Evolutionary conservation across 2,888 invertebrate genomes (phyloP), one percentile per base, ranked within the genome.

Genomic region (Ectemnius lituratus): DNA sequence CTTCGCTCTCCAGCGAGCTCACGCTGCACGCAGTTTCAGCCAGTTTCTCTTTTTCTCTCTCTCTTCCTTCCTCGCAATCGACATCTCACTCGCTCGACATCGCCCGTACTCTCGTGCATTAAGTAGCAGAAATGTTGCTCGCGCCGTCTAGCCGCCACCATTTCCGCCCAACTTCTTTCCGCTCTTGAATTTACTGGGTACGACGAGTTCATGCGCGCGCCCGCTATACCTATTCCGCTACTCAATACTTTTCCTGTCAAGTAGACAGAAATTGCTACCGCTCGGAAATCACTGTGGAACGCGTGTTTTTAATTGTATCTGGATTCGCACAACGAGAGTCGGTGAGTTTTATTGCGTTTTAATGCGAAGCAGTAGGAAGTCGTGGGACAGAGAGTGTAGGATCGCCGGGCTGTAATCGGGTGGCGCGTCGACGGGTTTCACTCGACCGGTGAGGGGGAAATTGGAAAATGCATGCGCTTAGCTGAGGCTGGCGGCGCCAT

Each of bases 401-500:
- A 52, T 52, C 52, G 16, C 16, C 37, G 8, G 4, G 16, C 16
- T 52, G 52, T 16, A 52, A 52, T 52, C 52, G 37, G 49, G 18
- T 18, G 20, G 64, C 70, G 37, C 63, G 67, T 62, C 49, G 56
- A 47, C 63, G 37, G 11, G 47, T 56, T 28, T 59, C 62, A 47
- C 64, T 52, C 27, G 27, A n/a, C 2, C 14, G 6, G 23, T 11
- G 23, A 47, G 20, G 13, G 49, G 69, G 67, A 67, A 67, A 67
- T 70, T 73, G 61, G 45, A 58, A 70, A 70, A 73, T 64, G 58
- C 46, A 58, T 62, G 62, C 57, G 46, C 64, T 27, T 71, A 45
- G 49, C 68, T 16, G 37, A 11, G 37, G 37, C 37, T 27, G 14
- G 20, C 49, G 20, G 18, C 27, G 59, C 56, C 61, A 70, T 73